phyloP scores from a whole-genome alignment of 2,888 invertebrate genomes.

The Orthonychiurus folsomi region DNA sequence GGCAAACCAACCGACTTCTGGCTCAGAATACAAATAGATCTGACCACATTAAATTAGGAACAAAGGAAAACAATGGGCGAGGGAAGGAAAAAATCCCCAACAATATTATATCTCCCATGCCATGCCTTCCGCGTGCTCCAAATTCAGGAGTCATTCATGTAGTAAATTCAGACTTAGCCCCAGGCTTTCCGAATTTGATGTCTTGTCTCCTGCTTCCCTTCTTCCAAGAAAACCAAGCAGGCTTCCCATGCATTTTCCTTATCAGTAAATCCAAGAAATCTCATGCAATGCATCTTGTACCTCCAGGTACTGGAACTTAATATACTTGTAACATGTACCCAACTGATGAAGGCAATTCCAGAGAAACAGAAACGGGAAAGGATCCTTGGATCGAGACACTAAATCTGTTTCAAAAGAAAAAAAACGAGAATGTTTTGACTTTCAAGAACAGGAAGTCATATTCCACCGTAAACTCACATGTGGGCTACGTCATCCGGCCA shows the following conservation, averaged over 20 bases:
- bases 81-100: not conserved
- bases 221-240: not conserved
- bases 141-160: not conserved
- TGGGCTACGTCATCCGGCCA: too few relatives aligned
- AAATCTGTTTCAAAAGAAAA: too few relatives aligned
- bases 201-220: slow-evolving; percentile 3
- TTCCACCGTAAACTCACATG: too few relatives aligned
- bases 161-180: not conserved
- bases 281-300: not conserved
- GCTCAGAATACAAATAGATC: not conserved
- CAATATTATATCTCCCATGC: not conserved
- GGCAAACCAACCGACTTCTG: not conserved
- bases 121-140: not conserved
- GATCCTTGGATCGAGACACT: too few relatives aligned
- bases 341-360: too few relatives aligned
- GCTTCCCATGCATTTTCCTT: not conserved
- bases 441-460: too few relatives aligned
- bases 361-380: too few relatives aligned
- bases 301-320: too few relatives aligned
- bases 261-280: not conserved
- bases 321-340: too few relatives aligned
- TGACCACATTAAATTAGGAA: not conserved
- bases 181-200: not conserved
- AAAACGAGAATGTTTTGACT: too few relatives aligned
- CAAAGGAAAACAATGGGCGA: not conserved